phyloP scores from a whole-genome alignment of 1,140 invertebrate genomes.

The Drosophila punjabiensis region DNA sequence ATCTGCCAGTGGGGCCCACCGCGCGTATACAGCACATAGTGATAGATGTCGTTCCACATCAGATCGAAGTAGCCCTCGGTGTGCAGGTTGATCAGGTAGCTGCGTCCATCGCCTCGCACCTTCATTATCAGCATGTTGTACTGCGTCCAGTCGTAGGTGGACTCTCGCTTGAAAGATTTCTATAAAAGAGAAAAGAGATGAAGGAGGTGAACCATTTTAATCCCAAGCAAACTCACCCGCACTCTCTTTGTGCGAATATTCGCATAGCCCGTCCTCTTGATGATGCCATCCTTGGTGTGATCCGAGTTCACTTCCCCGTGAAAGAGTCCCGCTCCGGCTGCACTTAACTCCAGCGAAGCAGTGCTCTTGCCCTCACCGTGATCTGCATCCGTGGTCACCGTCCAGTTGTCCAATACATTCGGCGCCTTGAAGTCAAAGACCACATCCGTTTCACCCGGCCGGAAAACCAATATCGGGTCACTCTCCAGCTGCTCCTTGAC shows the following conservation, averaged over 20 bases:
- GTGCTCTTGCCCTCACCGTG: slow-evolving; percentile 92
- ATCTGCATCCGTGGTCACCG: slow-evolving; percentile 91
- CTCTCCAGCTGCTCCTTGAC: slow-evolving; percentile 87
- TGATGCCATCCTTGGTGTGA: slow-evolving; percentile 92
- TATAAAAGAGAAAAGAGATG: slow-evolving; percentile 53
- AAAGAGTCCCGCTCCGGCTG: slow-evolving; percentile 91
- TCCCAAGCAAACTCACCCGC: slow-evolving; percentile 87
- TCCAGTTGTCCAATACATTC: slow-evolving; percentile 90
- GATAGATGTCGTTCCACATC: slow-evolving; percentile 93
- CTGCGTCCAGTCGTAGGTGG: slow-evolving; percentile 89
- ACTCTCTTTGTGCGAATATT: slow-evolving; percentile 89
- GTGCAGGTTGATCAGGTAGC: slow-evolving; percentile 92
- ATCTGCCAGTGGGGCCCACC: slow-evolving; percentile 99
- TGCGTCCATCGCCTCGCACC: slow-evolving; percentile 95
- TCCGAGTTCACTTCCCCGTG: slow-evolving; percentile 90
- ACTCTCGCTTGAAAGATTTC: slow-evolving; percentile 93
- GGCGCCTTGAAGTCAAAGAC: slow-evolving; percentile 89
- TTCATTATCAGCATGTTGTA: slow-evolving; percentile 95
- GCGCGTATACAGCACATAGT: slow-evolving; percentile 94
- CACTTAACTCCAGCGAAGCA: slow-evolving; percentile 88
- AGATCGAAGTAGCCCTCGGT: slow-evolving; percentile 91
- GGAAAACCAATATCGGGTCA: slow-evolving; percentile 87
- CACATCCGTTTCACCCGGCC: slow-evolving; percentile 89
- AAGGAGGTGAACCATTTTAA: not conserved
- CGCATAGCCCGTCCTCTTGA: slow-evolving; percentile 91